Conservation (phyloP, 2,113 vertebrate species). For the Falcunculus frontatus region DNA sequence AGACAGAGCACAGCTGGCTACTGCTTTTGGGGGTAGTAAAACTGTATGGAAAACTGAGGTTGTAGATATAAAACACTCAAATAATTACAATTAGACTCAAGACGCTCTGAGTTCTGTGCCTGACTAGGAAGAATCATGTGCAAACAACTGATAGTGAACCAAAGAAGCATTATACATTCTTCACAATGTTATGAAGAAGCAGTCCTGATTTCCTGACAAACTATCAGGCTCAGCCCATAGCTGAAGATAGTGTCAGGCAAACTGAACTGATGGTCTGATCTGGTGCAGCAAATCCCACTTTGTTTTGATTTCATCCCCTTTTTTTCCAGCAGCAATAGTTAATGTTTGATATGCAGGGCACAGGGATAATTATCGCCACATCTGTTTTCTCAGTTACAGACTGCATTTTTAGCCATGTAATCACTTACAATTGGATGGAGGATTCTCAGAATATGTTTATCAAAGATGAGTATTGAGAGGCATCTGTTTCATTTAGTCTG, state of each 20-base stretch:
- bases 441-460: conserved; percentile 37
- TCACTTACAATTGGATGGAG: neutral
- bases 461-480: neutral
- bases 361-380: conserved; percentile 36
- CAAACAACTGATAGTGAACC: neutral
- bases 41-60: neutral
- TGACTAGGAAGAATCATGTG: neutral
- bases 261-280: neutral
- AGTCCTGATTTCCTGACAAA: neutral
- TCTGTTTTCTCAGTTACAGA: conserved; percentile 47
- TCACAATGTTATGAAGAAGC: neutral
- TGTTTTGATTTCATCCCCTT: neutral
- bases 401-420: conserved; percentile 14
- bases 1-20: neutral
- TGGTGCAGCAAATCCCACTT: neutral
- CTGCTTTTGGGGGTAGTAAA: neutral
- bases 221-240: neutral
- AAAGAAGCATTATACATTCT: neutral
- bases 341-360: conserved; percentile 17
- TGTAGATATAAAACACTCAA: neutral
- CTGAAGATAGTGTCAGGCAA: neutral
- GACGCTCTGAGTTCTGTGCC: neutral
- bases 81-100: neutral
- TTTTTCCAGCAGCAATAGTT: neutral
- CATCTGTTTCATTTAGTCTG: conserved; percentile 34